Conservation (phyloP, 2,888 invertebrate genomes). For the Limnephilus auricula region DNA sequence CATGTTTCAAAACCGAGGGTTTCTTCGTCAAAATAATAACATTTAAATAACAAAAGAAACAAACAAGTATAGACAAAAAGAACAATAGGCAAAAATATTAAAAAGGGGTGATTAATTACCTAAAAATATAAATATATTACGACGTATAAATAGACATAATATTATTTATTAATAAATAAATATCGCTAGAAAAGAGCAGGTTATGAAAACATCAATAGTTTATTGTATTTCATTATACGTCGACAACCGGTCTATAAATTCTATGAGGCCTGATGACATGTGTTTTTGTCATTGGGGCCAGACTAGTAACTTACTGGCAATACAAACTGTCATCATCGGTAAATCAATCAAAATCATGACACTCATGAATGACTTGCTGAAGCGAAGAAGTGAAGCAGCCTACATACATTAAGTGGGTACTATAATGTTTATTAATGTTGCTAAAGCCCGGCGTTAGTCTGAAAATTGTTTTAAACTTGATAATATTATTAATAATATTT, state of each 20-base stretch:
- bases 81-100: too few relatives aligned
- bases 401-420: not conserved
- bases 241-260: not conserved
- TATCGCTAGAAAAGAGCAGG: too few relatives aligned
- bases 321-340: not conserved
- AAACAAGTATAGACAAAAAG: too few relatives aligned
- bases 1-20: too few relatives aligned
- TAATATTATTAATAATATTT: too few relatives aligned
- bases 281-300: slow-evolving; percentile 14
- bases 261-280: not conserved
- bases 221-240: not conserved
- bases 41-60: too few relatives aligned
- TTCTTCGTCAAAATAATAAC: too few relatives aligned
- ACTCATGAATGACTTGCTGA: not conserved
- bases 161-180: too few relatives aligned
- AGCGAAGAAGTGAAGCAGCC: not conserved
- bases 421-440: not conserved
- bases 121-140: too few relatives aligned
- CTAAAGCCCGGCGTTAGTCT: not conserved
- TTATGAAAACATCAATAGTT: not conserved
- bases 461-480: not conserved
- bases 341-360: slow-evolving; percentile 11
- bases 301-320: not conserved
- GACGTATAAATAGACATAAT: too few relatives aligned
- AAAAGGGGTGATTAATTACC: too few relatives aligned